Evolutionary conservation across 2,888 invertebrate genomes (phyloP).

Genomic region (Drosophila paranaensis): DNA sequence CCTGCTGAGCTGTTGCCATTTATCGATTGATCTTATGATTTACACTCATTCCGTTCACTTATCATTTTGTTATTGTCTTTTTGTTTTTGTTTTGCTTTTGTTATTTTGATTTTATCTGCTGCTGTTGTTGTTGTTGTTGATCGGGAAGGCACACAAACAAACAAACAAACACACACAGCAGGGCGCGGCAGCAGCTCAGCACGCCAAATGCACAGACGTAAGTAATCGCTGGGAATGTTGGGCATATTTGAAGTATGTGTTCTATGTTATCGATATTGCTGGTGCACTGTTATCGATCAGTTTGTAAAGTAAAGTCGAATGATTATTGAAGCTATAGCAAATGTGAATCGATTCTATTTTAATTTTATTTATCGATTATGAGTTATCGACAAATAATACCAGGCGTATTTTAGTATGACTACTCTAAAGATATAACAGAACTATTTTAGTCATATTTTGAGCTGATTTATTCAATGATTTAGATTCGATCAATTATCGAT

Average conservation of each 20-base stretch:
- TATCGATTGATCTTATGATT: conserved; percentile 31
- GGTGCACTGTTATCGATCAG: background rate
- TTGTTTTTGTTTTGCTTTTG: conserved; percentile 2
- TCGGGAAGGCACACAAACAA: conserved; percentile 7
- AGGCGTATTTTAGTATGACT: background rate
- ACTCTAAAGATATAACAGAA: too few species aligned
- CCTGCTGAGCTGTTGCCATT: conserved; percentile 69
- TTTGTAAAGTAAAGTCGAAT: background rate
- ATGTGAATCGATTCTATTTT: background rate
- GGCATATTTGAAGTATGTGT: conserved; percentile 25
- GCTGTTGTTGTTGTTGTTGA: conserved; percentile 39
- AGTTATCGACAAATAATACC: background rate
- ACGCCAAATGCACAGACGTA: conserved; percentile 64
- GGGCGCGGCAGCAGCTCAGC: conserved; percentile 60
- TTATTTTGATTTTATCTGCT: conserved; percentile 2
- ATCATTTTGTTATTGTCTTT: conserved; percentile 16
- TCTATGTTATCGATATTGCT: conserved; percentile 3
- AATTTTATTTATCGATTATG: background rate
- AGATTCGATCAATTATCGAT: background rate
- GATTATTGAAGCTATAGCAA: background rate
- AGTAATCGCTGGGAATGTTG: conserved; percentile 47
- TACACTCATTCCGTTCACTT: background rate
- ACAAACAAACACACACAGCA: conserved; percentile 19
- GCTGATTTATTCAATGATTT: background rate
- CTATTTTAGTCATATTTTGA: background rate